These are phyloP conservation scores for Pachydiplax longipennis DNA, from an alignment of 2,888 invertebrate species.

Conservation along the genomic window DNA sequence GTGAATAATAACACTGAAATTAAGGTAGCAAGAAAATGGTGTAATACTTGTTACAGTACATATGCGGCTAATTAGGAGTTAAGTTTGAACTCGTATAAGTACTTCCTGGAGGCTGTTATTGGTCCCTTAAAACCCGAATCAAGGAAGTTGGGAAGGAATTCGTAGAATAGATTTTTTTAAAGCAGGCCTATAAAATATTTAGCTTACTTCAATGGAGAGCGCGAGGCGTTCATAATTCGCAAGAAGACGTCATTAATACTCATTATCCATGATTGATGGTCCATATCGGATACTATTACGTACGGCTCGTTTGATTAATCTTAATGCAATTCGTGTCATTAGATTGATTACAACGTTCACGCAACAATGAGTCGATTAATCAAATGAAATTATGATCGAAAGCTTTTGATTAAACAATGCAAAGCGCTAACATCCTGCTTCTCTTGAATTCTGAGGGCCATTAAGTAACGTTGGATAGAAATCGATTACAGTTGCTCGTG, in stretches of 20 bases:
- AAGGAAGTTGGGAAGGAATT: too few relatives aligned
- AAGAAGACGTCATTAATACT: background rate
- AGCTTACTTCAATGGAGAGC: too few relatives aligned
- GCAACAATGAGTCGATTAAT: background rate
- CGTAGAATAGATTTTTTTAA: too few relatives aligned
- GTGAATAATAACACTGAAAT: too few relatives aligned
- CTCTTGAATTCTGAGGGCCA: background rate
- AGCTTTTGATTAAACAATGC: background rate
- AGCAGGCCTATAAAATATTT: too few relatives aligned
- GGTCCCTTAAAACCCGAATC: too few relatives aligned
- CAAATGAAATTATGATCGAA: background rate
- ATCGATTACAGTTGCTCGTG: background rate
- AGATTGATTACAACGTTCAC: background rate
- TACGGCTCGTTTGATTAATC: background rate
- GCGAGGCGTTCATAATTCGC: too few relatives aligned
- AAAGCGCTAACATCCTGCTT: background rate
- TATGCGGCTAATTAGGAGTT: too few relatives aligned
- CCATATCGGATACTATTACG: background rate
- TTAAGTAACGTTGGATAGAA: background rate
- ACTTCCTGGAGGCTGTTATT: too few relatives aligned
- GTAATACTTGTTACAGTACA: too few relatives aligned
- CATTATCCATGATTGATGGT: background rate
- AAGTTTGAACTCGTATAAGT: too few relatives aligned
- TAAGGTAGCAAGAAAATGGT: too few relatives aligned
- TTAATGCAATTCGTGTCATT: background rate